phyloP scores from a whole-genome alignment of 2,113 vertebrate species.

The Lepus timidus region DNA sequence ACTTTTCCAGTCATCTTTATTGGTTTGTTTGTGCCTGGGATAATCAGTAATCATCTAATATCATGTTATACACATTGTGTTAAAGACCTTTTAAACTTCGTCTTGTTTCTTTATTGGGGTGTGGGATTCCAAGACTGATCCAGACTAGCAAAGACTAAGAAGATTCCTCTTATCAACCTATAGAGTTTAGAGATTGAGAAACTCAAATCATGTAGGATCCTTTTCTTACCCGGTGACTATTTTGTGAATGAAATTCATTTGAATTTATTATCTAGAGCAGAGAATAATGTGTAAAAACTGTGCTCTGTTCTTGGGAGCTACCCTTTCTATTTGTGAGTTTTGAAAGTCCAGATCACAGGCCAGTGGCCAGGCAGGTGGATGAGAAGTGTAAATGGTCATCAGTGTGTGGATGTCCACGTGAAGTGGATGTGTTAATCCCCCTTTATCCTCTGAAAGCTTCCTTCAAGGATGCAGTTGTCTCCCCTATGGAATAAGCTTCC shows the following conservation, averaged over 20 bases:
- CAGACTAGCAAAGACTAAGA: not conserved
- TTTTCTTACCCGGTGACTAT: not conserved
- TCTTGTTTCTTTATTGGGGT: not conserved
- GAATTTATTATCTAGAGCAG: not conserved
- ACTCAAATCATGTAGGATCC: not conserved
- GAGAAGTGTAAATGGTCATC: not conserved
- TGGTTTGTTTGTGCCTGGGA: not conserved
- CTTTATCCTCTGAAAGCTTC: not conserved
- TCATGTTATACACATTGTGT: not conserved
- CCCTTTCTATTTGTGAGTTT: slow-evolving; percentile 6
- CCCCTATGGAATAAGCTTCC: not conserved
- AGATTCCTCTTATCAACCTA: not conserved
- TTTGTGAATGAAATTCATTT: slow-evolving; percentile 19
- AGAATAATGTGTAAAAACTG: not conserved
- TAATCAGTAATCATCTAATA: not conserved
- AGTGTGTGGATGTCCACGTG: not conserved
- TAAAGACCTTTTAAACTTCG: not conserved
- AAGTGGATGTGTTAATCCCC: not conserved
- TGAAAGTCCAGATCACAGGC: not conserved
- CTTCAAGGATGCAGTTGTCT: not conserved
- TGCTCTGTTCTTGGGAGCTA: not conserved
- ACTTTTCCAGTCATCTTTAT: not conserved
- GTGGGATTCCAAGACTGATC: not conserved
- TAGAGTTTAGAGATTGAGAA: slow-evolving; percentile 3
- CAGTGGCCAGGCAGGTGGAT: not conserved